These are phyloP conservation scores for Sebastes hubbsi DNA, from an alignment of 2,797 vertebrate genomes.

Conservation along the genomic window DNA sequence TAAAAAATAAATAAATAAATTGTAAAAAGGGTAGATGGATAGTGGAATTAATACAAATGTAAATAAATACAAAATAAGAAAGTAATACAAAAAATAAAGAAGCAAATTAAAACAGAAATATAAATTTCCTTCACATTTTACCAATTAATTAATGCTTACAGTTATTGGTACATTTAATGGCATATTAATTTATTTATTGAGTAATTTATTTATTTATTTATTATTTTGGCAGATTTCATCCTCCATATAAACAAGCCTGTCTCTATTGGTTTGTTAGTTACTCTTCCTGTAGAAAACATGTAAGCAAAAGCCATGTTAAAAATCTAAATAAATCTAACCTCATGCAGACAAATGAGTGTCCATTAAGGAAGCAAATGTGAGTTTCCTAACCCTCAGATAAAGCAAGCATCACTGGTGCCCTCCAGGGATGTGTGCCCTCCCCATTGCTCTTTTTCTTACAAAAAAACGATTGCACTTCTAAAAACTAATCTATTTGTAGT, in stretches of 20 bases:
- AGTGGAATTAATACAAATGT: no score
- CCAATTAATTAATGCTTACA: no score
- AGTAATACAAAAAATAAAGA: no score
- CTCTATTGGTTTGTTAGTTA: not conserved
- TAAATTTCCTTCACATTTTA: no score
- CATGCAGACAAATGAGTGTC: not conserved
- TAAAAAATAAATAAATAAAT: no score
- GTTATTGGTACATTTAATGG: not conserved
- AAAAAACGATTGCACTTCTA: constrained; percentile 2
- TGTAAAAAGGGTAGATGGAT: no score
- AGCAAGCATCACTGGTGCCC: not conserved
- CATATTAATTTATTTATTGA: not conserved
- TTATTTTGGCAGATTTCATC: not conserved
- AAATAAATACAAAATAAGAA: no score
- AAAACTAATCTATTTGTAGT: constrained; percentile 5
- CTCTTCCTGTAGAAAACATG: not conserved
- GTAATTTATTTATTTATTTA: not conserved
- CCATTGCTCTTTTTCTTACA: not conserved
- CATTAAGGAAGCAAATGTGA: not conserved
- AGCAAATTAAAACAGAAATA: no score
- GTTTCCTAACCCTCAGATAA: not conserved
- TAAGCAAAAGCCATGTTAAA: not conserved
- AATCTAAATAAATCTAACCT: not conserved
- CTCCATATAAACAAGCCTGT: not conserved
- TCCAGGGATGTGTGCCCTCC: not conserved